A percentile compares a stretch with the other conserved stretches of the same genome.
Conservation (phyloP, 1,140 invertebrate species). For the Tigriopus japonicus region DNA sequence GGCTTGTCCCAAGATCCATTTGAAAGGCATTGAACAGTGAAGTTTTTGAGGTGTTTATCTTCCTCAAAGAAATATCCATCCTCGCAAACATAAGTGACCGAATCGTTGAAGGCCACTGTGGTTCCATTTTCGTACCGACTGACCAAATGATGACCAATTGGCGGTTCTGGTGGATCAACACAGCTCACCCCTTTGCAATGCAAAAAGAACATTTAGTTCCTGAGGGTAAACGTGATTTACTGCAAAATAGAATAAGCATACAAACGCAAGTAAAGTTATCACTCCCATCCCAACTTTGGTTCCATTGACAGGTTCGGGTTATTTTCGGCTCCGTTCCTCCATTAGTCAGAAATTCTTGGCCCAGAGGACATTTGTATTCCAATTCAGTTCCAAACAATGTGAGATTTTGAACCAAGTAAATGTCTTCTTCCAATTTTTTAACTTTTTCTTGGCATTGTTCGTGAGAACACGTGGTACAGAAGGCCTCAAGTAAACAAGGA, state of each 20-base stretch:
- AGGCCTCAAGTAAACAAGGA: neutral
- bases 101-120: neutral
- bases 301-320: neutral
- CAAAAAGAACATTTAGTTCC: neutral
- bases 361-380: neutral
- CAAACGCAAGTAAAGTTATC: neutral
- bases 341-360: neutral
- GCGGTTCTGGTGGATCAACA: neutral
- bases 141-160: neutral
- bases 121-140: neutral
- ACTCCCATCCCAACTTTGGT: neutral
- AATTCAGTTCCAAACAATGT: neutral
- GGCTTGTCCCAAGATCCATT: neutral
- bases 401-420: neutral
- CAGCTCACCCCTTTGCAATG: neutral
- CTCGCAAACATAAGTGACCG: neutral
- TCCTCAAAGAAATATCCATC: neutral
- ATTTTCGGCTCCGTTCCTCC: neutral
- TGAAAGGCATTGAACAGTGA: neutral
- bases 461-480: neutral
- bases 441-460: neutral
- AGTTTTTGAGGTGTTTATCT: neutral
- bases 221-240: neutral
- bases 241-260: neutral
- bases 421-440: neutral